phyloP scores from a whole-genome alignment of 2,113 vertebrate genomes.

The Dendropsophus ebraccatus region DNA sequence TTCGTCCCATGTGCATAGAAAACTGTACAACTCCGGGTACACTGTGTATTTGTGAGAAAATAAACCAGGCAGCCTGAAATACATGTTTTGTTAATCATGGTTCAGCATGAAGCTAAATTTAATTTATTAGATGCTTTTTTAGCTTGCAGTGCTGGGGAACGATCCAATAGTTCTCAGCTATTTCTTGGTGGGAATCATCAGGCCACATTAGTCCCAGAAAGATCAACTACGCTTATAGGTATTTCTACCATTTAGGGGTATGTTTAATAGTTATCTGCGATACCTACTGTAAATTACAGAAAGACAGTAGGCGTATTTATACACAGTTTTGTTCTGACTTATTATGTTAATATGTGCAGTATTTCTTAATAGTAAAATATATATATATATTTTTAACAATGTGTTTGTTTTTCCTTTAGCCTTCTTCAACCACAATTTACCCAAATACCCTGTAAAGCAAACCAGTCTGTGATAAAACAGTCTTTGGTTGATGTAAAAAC shows the following conservation, averaged over 20 bases:
- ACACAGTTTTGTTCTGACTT: too few relatives aligned
- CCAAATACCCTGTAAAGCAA: too few relatives aligned
- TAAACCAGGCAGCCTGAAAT: neutral
- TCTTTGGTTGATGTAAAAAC: too few relatives aligned
- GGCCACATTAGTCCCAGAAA: neutral
- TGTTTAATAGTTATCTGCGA: neutral
- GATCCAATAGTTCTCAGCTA: conserved; percentile 33
- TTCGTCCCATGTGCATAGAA: neutral
- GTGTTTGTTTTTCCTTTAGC: too few relatives aligned
- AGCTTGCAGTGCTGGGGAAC: conserved; percentile 11
- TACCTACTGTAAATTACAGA: too few relatives aligned
- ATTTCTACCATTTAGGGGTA: conserved; percentile 10
- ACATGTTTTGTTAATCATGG: conserved; percentile 19
- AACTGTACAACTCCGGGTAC: neutral
- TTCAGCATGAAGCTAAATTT: conserved; percentile 30
- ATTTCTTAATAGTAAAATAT: too few relatives aligned
- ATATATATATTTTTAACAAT: too few relatives aligned
- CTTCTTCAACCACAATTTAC: too few relatives aligned
- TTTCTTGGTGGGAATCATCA: conserved; percentile 14
- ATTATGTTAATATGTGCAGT: too few relatives aligned
- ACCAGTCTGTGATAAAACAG: too few relatives aligned
- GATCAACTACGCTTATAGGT: neutral
- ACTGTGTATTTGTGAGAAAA: neutral
- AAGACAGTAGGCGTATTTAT: too few relatives aligned
- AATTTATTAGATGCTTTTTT: conserved; percentile 31